Percentiles rank a stretch among this genome's conserved stretches.
Evolutionary conservation across 2,113 vertebrate species (phyloP).

Genomic region (Gavia stellata): DNA sequence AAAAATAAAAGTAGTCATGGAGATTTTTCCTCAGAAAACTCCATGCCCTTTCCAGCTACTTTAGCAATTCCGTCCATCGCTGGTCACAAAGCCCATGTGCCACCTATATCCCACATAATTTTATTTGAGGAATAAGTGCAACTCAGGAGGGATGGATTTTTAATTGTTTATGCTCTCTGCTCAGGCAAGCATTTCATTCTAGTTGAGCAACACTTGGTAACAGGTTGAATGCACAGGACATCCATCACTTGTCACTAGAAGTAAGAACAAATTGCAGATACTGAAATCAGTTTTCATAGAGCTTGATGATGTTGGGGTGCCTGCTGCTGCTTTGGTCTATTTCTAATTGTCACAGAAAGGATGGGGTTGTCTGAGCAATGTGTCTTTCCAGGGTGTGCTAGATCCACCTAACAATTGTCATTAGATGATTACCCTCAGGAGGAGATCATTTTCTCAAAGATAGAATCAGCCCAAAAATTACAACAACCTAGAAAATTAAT

Average conservation of each 20-base stretch:
- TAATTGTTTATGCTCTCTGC: background rate
- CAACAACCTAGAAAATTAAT: constrained; percentile 14
- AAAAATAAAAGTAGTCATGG: background rate
- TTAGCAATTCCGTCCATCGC: background rate
- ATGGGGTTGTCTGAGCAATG: background rate
- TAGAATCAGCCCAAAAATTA: background rate
- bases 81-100: background rate
- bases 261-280: background rate
- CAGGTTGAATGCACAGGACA: background rate
- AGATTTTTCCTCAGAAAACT: background rate
- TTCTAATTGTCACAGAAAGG: background rate
- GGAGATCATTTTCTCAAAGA: constrained; percentile 15
- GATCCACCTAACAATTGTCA: background rate
- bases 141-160: background rate
- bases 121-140: background rate
- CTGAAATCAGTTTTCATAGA: background rate
- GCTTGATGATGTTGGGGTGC: background rate
- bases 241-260: background rate
- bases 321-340: background rate
- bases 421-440: background rate
- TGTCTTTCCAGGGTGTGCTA: background rate
- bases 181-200: background rate
- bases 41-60: background rate
- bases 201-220: background rate
- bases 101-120: background rate